phyloP scores from a whole-genome alignment of 2,113 vertebrate species.

The Mola mola region DNA sequence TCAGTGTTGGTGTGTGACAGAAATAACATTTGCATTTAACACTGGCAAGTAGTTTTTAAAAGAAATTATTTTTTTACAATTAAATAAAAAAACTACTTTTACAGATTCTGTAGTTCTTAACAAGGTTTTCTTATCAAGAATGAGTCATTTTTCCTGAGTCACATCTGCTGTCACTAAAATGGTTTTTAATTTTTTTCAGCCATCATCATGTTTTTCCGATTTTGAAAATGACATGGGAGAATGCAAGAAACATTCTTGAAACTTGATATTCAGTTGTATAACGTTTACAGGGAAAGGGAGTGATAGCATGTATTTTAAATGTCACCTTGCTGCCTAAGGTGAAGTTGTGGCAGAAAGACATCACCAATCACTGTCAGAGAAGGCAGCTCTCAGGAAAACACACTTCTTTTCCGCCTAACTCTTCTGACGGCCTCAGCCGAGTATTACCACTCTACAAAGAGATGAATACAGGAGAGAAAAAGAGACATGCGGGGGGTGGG shows the following conservation, averaged over 20 bases:
- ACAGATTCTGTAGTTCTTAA: background rate
- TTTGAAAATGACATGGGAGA: conserved; percentile 25
- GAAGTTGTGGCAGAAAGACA: conserved; percentile 68
- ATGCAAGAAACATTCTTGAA: conserved; percentile 34
- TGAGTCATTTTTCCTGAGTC: background rate
- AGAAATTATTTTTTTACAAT: too few species aligned
- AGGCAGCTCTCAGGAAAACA: conserved; percentile 73
- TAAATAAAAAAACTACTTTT: too few species aligned
- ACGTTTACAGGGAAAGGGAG: conserved; percentile 63
- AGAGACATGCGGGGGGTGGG: conserved; percentile 19
- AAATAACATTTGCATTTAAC: too few species aligned
- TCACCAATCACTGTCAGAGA: conserved; percentile 77
- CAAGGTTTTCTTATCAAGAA: background rate
- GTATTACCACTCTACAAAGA: conserved; percentile 46
- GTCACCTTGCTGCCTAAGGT: conserved; percentile 77
- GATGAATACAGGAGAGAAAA: conserved; percentile 39
- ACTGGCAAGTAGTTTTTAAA: too few species aligned
- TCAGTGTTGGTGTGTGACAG: too few species aligned
- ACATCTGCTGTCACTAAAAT: conserved; percentile 2
- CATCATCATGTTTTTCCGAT: conserved; percentile 38
- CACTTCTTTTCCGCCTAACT: conserved; percentile 48
- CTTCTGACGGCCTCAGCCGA: conserved; percentile 33
- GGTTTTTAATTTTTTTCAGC: conserved; percentile 35
- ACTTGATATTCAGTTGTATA: conserved; percentile 64
- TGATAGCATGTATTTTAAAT: conserved; percentile 74